Percentiles rank a stretch among this genome's conserved stretches.
These are phyloP conservation scores for Merluccius polli DNA, from an alignment of 2,797 vertebrate genomes.

Conservation along the genomic window DNA sequence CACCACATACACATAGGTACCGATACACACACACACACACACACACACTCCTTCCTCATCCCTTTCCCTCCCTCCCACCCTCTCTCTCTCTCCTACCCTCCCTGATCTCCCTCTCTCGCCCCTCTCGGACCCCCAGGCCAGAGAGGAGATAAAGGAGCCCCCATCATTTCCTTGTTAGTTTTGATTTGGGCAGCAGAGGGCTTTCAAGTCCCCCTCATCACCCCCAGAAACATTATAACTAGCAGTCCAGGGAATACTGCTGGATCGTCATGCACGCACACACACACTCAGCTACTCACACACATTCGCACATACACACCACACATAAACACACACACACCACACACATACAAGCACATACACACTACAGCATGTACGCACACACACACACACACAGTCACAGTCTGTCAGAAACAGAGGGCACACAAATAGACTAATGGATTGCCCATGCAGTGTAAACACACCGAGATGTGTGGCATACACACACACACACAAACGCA, in stretches of 20 bases:
- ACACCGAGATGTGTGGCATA: constrained; percentile 46
- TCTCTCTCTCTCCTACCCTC: constrained; percentile 62
- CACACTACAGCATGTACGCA: too few species aligned
- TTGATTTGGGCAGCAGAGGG: constrained; percentile 89
- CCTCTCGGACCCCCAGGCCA: constrained; percentile 73
- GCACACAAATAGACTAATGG: constrained; percentile 62
- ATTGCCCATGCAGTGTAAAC: constrained; percentile 58
- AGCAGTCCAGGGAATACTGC: constrained; percentile 90
- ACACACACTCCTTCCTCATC: constrained; percentile 8
- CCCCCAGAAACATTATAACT: constrained; percentile 99
- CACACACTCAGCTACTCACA: constrained; percentile 36
- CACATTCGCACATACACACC: constrained; percentile 29
- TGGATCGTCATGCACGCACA: constrained; percentile 55
- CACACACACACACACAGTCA: constrained; percentile 11
- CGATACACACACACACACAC: not conserved
- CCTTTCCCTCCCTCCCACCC: constrained; percentile 8
- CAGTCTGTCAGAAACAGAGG: constrained; percentile 43
- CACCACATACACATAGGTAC: not conserved
- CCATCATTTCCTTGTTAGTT: constrained; percentile 96
- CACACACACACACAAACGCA: constrained; percentile 39
- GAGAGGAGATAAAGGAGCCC: constrained; percentile 86
- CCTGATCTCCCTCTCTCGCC: constrained; percentile 32
- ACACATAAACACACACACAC: constrained; percentile 44
- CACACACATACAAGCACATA: constrained; percentile 34
- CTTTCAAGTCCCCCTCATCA: constrained; percentile 94